A percentile compares a stretch with the other conserved stretches of the same genome.
phyloP scores from a whole-genome alignment of 1,140 invertebrate species.

The Drosophila tani region DNA sequence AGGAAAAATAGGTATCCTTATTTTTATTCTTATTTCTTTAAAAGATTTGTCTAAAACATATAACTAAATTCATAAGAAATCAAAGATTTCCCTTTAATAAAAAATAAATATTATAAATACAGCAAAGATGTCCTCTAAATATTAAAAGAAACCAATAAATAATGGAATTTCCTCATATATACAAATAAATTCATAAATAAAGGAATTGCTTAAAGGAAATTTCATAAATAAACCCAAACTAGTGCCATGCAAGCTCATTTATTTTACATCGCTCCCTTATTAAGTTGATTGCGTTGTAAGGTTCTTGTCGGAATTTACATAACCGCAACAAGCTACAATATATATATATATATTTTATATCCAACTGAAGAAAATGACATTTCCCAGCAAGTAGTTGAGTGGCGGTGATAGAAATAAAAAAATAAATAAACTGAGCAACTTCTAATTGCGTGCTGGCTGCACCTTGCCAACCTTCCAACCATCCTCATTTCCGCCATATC shows the following conservation, averaged over 20 bases:
- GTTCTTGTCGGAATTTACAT: conserved; percentile 6
- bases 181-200: too few species aligned
- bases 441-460: conserved; percentile 64
- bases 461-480: conserved; percentile 28
- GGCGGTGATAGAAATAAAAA: not conserved
- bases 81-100: too few species aligned
- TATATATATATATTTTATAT: conserved; percentile 11
- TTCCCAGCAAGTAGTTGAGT: conserved; percentile 4
- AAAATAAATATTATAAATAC: too few species aligned
- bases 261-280: not conserved
- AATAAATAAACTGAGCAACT: conserved; percentile 52
- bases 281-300: not conserved
- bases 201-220: too few species aligned
- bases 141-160: too few species aligned
- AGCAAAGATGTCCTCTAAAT: too few species aligned
- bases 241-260: too few species aligned
- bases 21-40: not conserved
- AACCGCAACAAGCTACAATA: conserved; percentile 6
- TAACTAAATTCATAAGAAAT: too few species aligned
- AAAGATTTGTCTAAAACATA: not conserved
- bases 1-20: not conserved
- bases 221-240: too few species aligned
- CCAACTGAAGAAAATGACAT: not conserved
- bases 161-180: too few species aligned
- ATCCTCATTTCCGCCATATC: conserved; percentile 14